Evolutionary conservation across 2,888 invertebrate species (phyloP), one percentile per base, ranked within the genome.

Genomic region (Eupithecia tripunctaria): DNA sequence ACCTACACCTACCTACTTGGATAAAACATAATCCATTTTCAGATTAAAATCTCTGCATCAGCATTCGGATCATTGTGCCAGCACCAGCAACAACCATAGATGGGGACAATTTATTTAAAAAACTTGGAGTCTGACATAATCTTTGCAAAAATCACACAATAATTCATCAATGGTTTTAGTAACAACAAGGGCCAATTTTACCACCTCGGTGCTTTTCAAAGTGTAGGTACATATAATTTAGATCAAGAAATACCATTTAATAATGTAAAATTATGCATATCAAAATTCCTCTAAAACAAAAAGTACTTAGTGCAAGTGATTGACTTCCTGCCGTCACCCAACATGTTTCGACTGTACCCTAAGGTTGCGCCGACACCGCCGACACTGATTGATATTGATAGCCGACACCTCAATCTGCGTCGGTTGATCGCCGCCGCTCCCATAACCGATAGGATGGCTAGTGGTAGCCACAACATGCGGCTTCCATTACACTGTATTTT

Each of bases 381-480:
- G 85, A 82, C 87, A 84, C 87, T 90, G 90, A 92, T 91, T 89
- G 90, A 91, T 89, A 92, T 90, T 90, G 91, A 91, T 90, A 87
- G 88, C 80, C 78, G 82, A 80, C 83, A 81, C 82, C 81, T 81
- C 81, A 81, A 72, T 72, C 67, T 72, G 38, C 43, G 59, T 70
- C 69, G 64, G 70, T 67, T 72, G 43, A 25, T 62, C n/a, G 68
- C 68, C 68, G 65, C 72, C 72, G 65, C 75, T 60, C 69, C 74
- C 63, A 67, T 70, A 36, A 62, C 32, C 27, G 41, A 60, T 67
- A 25, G 64, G 64, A 63, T 32, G n/a, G 32, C 18, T 36, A 12
- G 21, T 32, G 32, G 64, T 64, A 64, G 38, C 64, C 64, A 64
- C 64, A 64, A 64, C 64, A 64, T 38, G 64, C 64, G 64, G 38